Base-by-base conservation (phyloP, 2,888 invertebrate species). In the Meliscaeva auricollis region DNA sequence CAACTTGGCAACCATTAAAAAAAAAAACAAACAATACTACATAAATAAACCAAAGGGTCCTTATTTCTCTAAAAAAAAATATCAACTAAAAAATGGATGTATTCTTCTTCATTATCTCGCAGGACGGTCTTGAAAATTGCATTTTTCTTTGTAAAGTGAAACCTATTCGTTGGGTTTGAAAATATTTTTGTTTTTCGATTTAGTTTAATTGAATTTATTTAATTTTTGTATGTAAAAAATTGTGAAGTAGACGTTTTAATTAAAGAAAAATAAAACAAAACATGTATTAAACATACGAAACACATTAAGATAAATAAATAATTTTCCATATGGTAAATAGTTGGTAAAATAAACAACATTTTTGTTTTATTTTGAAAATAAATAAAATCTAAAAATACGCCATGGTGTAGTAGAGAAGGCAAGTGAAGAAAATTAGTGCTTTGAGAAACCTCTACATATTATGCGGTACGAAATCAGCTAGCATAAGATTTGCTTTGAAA, bases 321-420 rank as follows among this genome's bases (percentile, higher is more conserved):
- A 83, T 78, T 83, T 83, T 83, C 79, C 68, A 85, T 64, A 46
- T 81, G 81, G 85, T 81, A 80, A 80, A 80, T 66, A 85, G 80
- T 60, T 84, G 84, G 73, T 80, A 76, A 72, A 54, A 64, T 50
- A 68, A 66, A 54, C 4, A 50, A 68, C 17, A 9, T 7, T 3
- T 9, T 22, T 22, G 35, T 30, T 69, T 44, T 72, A 66, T 44
- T 54, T 41, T 1, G 9, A 30, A 22, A 26, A 26, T 26, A n/a
- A n/a, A n/a, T n/a, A n/a, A n/a, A n/a, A n/a, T n/a, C n/a, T n/a
- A n/a, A n/a, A n/a, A n/a, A n/a, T n/a, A n/a, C n/a, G n/a, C n/a
- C n/a, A n/a, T n/a, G n/a, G n/a, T n/a, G n/a, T n/a, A n/a, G n/a
- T n/a, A n/a, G n/a, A n/a, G n/a, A n/a, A n/a, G n/a, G n/a, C n/a